These are phyloP conservation scores for Bubo bubo DNA, from an alignment of 2,113 vertebrate species.

Conservation along the genomic window DNA sequence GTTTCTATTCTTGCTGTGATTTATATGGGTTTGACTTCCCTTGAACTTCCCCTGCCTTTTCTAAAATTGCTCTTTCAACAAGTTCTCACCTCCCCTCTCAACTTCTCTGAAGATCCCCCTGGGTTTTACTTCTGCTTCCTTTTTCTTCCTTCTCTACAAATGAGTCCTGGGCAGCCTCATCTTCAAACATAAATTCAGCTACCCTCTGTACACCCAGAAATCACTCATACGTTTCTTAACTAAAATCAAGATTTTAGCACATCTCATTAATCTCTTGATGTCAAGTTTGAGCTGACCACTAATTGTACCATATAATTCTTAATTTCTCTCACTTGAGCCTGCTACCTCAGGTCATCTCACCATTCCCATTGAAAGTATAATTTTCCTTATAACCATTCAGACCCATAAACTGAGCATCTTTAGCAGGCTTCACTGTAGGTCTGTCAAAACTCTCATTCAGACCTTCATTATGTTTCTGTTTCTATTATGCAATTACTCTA, in stretches of 20 bases:
- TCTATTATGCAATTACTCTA: background rate
- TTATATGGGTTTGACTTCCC: background rate
- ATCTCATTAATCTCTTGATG: background rate
- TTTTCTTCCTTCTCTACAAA: background rate
- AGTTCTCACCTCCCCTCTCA: background rate
- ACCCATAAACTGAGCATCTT: background rate
- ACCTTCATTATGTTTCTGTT: background rate
- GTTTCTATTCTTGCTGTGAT: background rate
- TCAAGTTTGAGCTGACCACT: background rate
- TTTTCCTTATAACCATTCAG: background rate
- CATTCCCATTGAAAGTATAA: background rate
- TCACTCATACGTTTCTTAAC: background rate
- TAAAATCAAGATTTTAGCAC: background rate
- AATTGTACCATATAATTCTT: background rate
- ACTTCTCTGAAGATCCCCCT: background rate
- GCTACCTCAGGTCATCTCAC: background rate
- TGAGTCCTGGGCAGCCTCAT: background rate
- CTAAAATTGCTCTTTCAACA: slow-evolving; percentile 11
- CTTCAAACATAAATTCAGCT: background rate
- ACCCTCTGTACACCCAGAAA: background rate
- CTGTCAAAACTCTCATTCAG: background rate
- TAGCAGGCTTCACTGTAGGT: background rate
- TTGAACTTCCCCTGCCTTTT: background rate
- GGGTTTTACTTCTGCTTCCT: background rate
- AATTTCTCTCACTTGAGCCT: background rate